Conservation (phyloP, 1,140 invertebrate genomes). For the Heliothis virescens region DNA sequence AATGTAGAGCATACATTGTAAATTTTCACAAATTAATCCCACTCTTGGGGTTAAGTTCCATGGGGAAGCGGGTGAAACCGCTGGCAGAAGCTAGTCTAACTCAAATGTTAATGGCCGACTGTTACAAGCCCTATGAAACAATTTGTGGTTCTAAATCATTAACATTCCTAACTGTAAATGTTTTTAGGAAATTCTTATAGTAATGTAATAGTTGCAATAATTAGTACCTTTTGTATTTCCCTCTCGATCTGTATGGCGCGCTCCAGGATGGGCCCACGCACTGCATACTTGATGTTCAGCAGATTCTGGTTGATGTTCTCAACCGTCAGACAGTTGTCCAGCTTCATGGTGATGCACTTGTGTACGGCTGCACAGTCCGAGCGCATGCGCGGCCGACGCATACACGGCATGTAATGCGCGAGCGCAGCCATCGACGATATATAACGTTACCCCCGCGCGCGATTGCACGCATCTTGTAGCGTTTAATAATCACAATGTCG, state of each 20-base stretch:
- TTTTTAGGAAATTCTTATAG: too few species aligned
- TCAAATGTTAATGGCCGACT: not conserved
- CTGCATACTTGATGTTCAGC: conserved; percentile 95
- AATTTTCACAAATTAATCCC: too few species aligned
- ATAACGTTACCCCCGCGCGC: conserved; percentile 28
- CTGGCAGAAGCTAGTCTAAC: too few species aligned
- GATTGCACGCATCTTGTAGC: not conserved
- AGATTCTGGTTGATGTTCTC: conserved; percentile 96
- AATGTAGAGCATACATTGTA: too few species aligned
- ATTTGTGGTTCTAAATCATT: too few species aligned
- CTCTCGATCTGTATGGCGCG: conserved; percentile 92
- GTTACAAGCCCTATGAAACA: not conserved
- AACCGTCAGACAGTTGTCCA: conserved; percentile 86
- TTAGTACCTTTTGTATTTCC: conserved; percentile 88
- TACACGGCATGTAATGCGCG: not conserved
- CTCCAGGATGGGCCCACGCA: conserved; percentile 95
- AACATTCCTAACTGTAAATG: too few species aligned
- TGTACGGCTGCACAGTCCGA: not conserved
- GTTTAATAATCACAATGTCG: not conserved
- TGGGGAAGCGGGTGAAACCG: too few species aligned
- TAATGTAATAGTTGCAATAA: too few species aligned
- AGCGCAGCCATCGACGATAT: not conserved
- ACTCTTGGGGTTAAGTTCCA: too few species aligned
- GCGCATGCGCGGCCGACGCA: conserved; percentile 23
- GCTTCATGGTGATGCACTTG: conserved; percentile 58